These are phyloP conservation scores for Chromoteleia sp. DNA, from an alignment of 2,888 invertebrate genomes.

Conservation along the genomic window DNA sequence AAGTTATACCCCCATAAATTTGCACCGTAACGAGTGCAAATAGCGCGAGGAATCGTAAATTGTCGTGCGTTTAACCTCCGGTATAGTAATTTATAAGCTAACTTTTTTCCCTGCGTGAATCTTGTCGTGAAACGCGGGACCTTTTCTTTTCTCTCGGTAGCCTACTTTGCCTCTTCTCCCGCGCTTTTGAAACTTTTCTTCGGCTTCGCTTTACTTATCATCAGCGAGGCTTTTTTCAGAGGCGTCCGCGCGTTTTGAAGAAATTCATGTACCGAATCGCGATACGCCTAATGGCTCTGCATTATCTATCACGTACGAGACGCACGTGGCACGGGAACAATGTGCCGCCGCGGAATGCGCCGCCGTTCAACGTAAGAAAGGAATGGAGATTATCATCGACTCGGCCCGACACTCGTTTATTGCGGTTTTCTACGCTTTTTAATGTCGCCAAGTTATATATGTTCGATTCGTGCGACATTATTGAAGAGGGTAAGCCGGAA, in stretches of 20 bases:
- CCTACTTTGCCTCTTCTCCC: constrained; percentile 39
- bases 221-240: constrained; percentile 49
- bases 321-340: constrained; percentile 70
- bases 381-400: constrained; percentile 68
- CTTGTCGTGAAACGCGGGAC: constrained; percentile 53
- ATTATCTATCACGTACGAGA: constrained; percentile 66
- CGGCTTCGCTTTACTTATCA: constrained; percentile 47
- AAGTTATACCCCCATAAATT: constrained; percentile 40
- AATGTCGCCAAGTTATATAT: constrained; percentile 58
- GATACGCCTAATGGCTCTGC: constrained; percentile 67
- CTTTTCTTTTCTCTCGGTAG: constrained; percentile 49
- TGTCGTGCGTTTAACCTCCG: too few species aligned
- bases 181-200: constrained; percentile 52
- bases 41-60: neutral
- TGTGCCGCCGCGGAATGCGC: constrained; percentile 63
- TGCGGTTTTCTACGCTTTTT: constrained; percentile 62
- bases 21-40: constrained; percentile 23
- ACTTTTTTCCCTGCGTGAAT: constrained; percentile 49
- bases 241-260: constrained; percentile 45
- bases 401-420: constrained; percentile 57
- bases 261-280: constrained; percentile 61
- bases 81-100: constrained; percentile 46
- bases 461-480: constrained; percentile 51
- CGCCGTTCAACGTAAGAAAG: constrained; percentile 62
- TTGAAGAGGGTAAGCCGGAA: constrained; percentile 36